These are phyloP conservation scores for Rousettus madagascariensis DNA, from an alignment of 2,797 vertebrate genomes.

Conservation along the genomic window DNA sequence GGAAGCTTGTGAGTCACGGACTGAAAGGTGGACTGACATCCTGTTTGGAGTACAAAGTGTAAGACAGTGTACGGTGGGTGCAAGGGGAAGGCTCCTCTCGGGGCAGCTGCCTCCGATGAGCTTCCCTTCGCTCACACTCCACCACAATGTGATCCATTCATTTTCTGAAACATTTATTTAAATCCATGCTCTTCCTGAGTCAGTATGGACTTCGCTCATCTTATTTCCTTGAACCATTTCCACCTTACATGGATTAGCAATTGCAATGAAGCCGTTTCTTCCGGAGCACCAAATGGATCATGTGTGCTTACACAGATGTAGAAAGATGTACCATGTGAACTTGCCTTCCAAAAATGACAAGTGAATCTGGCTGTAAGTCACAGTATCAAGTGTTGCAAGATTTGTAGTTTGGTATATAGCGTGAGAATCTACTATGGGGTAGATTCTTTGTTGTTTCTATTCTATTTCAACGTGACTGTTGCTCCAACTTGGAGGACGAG, in stretches of 20 bases:
- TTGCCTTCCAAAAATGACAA: neutral
- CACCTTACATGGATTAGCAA: neutral
- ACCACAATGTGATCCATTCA: neutral
- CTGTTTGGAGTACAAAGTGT: rapidly evolving
- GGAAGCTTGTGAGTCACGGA: rapidly evolving
- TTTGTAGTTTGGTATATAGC: neutral
- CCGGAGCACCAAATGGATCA: neutral
- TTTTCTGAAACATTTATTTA: conserved; percentile 6
- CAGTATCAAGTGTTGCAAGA: neutral
- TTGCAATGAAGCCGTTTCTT: neutral
- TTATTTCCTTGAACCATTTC: conserved; percentile 52
- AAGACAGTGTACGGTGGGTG: rapidly evolving
- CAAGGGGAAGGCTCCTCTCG: too few relatives aligned
- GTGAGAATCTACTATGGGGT: neutral
- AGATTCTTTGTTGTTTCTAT: neutral
- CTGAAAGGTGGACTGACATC: neutral
- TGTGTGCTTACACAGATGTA: neutral
- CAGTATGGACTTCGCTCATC: conserved; percentile 65
- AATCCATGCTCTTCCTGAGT: conserved; percentile 67
- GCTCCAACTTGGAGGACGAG: neutral
- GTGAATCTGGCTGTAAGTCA: neutral
- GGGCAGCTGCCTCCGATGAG: neutral
- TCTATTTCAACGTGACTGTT: neutral
- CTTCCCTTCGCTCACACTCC: neutral
- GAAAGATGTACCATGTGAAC: neutral